Evolutionary conservation across 1,140 invertebrate species (phyloP).

Genomic region (Lineus longissimus): DNA sequence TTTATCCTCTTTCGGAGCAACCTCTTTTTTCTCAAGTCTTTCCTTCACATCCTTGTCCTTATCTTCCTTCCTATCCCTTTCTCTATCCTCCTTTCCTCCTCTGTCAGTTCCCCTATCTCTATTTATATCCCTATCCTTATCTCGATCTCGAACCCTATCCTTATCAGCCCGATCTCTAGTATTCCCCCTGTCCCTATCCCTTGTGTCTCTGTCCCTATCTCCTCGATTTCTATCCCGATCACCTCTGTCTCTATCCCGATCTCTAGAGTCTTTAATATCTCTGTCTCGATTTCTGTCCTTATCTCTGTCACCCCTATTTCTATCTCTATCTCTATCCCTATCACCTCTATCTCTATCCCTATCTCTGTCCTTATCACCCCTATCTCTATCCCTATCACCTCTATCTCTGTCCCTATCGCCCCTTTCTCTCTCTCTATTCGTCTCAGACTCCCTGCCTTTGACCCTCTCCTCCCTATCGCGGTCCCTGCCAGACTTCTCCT

Average conservation of each 20-base stretch:
- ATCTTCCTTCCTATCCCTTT: slow-evolving; percentile 3
- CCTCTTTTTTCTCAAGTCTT: not conserved
- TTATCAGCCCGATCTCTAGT: slow-evolving; percentile 2
- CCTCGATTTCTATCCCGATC: slow-evolving; percentile 9
- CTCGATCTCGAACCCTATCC: slow-evolving; percentile 10
- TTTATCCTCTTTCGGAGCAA: not conserved
- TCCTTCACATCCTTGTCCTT: not conserved
- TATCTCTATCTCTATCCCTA: slow-evolving; percentile 7
- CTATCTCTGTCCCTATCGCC: slow-evolving; percentile 13
- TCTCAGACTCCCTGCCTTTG: slow-evolving; percentile 18
- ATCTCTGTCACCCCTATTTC: slow-evolving; percentile 7
- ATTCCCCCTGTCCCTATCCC: not conserved
- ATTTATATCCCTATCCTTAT: slow-evolving; percentile 9
- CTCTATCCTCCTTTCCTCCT: slow-evolving; percentile 2
- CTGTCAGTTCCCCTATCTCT: slow-evolving; percentile 10
- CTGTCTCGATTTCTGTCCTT: slow-evolving; percentile 5
- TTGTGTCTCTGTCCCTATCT: slow-evolving; percentile 8
- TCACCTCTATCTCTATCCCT: slow-evolving; percentile 11
- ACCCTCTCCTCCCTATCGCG: slow-evolving; percentile 44
- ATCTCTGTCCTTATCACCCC: not conserved
- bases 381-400: slow-evolving; percentile 2
- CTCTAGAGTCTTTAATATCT: slow-evolving; percentile 10
- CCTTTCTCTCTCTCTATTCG: slow-evolving; percentile 1
- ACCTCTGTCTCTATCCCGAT: slow-evolving; percentile 2
- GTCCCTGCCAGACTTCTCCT: slow-evolving; percentile 51